Evolutionary conservation across 2,888 invertebrate species (phyloP), one percentile per base, ranked within the genome.

Genomic region (Idaea straminata): DNA sequence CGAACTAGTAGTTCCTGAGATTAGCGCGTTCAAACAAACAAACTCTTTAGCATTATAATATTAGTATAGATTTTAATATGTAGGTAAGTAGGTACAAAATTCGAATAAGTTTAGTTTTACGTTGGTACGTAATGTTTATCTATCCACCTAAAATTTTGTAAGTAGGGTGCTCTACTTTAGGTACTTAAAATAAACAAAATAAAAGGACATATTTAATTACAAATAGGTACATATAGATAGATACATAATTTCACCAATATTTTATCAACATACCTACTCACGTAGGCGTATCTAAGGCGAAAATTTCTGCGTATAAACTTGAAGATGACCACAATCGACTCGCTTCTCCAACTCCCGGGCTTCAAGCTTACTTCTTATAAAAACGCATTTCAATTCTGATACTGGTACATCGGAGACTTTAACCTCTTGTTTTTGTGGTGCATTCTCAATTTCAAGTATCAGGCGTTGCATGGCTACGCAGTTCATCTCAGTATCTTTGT

Each of bases 191-290:
- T 13, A 47, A 47, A 47, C 47, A 10, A 47, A 47, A 47, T 10
- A 47, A 4, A 59, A 25, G n/a, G 10, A 13, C 59, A 59, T 59
- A 59, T 25, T 59, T 59, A 59, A 59, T 59, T 16, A 25, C 59
- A 59, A 59, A 59, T 34, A 59, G 59, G 59, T 16, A 47, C 47
- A 47, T 47, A 47, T 10, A 47, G 5, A 47, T 47, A 47, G 47
- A 47, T 10, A 47, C 47, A 47, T 47, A 47, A 47, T 13, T 47
- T 47, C 47, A 47, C 47, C 47, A 47, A 47, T 47, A 47, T 13
- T 47, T 47, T 47, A 47, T 47, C 47, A 47, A 47, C 47, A 47
- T 47, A 47, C 47, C 47, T 47, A 47, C 47, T 47, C 47, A 47
- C 47, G 47, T 47, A 47, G 47, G 47, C 2, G 10, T 47, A 6